Evolutionary conservation across 2,113 vertebrate species (phyloP).

Genomic region (Microtus montanus): DNA sequence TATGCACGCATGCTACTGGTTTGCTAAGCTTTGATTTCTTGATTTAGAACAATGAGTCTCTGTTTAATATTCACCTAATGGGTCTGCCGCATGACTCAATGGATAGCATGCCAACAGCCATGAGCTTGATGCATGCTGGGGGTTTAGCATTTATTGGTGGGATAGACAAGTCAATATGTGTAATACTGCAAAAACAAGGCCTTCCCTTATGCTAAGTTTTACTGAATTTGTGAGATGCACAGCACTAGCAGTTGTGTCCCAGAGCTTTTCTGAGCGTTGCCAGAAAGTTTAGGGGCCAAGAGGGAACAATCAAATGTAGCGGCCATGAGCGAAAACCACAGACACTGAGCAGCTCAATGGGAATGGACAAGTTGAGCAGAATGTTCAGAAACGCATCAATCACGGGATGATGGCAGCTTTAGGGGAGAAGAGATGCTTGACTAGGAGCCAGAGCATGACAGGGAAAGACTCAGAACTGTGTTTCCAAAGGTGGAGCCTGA

Average conservation of each 20-base stretch:
- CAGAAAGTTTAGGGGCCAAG: conserved; percentile 51
- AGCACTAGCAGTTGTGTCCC: conserved; percentile 16
- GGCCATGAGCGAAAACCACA: conserved; percentile 66
- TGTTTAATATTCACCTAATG: background rate
- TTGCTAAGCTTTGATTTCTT: background rate
- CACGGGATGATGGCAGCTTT: conserved; percentile 43
- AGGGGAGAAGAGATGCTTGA: conserved; percentile 40
- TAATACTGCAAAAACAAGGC: background rate
- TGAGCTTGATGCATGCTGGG: background rate
- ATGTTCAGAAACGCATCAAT: conserved; percentile 67
- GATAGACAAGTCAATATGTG: background rate
- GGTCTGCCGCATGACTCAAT: background rate
- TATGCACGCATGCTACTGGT: background rate
- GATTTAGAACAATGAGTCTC: background rate
- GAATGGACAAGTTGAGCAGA: conserved; percentile 57
- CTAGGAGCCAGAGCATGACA: conserved; percentile 55
- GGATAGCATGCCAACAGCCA: background rate
- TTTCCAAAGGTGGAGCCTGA: background rate
- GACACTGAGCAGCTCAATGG: conserved; percentile 42
- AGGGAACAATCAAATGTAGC: conserved; percentile 61
- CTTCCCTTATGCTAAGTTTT: background rate
- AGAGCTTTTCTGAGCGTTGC: background rate
- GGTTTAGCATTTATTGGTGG: background rate
- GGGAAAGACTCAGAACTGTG: background rate
- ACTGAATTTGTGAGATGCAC: conserved; percentile 27